A percentile compares a stretch with the other conserved stretches of the same genome.
These are phyloP conservation scores for Ectemnius continuus DNA, from an alignment of 2,888 invertebrate genomes.

Conservation along the genomic window DNA sequence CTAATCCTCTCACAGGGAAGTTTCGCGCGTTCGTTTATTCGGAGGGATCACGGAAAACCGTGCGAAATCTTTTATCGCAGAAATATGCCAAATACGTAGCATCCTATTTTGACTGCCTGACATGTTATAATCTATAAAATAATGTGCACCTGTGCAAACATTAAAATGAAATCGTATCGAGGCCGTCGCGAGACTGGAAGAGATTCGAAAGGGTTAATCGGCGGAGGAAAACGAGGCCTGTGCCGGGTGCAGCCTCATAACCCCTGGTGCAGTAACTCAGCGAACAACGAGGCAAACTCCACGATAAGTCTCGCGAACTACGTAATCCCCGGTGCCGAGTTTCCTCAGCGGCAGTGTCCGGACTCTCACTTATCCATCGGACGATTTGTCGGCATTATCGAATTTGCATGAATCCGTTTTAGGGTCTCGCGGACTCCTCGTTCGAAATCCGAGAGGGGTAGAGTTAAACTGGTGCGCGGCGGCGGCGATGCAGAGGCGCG, in stretches of 20 bases:
- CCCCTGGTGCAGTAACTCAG: constrained; percentile 49
- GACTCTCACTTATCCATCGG: constrained; percentile 52
- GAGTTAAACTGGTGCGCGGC: constrained; percentile 13
- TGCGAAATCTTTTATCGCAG: too few relatives aligned
- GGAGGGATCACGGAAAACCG: too few relatives aligned
- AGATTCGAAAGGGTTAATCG: too few relatives aligned
- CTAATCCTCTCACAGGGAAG: too few relatives aligned
- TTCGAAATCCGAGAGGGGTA: constrained; percentile 27
- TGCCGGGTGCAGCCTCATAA: constrained; percentile 50
- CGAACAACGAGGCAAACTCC: constrained; percentile 56
- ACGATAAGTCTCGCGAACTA: constrained; percentile 62
- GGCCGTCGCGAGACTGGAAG: too few relatives aligned
- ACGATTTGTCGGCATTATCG: constrained; percentile 59
- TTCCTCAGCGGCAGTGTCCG: constrained; percentile 38
- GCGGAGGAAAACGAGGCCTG: neutral
- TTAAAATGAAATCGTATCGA: too few relatives aligned
- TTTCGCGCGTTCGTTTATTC: too few relatives aligned
- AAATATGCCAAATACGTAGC: too few relatives aligned
- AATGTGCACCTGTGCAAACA: too few relatives aligned
- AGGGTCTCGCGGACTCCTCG: constrained; percentile 31
- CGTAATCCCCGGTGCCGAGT: constrained; percentile 57
- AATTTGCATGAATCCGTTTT: constrained; percentile 58
- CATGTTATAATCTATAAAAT: too few relatives aligned
- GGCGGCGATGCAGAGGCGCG: constrained; percentile 16
- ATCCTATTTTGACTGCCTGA: too few relatives aligned